A percentile compares a stretch with the other conserved stretches of the same genome.
These are phyloP conservation scores for Otocyon megalotis DNA, from an alignment of 2,113 vertebrate genomes.

Conservation along the genomic window DNA sequence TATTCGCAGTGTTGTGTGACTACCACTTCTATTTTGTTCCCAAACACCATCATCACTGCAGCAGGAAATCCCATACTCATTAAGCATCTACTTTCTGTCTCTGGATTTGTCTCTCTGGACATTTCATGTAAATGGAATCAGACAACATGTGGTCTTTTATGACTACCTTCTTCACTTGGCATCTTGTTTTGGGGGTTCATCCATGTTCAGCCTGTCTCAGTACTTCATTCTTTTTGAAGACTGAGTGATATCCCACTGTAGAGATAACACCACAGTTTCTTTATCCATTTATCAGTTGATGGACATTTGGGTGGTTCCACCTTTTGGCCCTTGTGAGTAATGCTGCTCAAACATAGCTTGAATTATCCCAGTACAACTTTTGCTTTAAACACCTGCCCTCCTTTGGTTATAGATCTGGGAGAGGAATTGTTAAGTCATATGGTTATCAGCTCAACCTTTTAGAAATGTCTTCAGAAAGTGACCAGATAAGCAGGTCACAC, in stretches of 20 bases:
- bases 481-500: neutral
- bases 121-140: neutral
- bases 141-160: too few relatives aligned
- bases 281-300: too few relatives aligned
- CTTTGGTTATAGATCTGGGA: neutral
- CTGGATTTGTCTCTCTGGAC: neutral
- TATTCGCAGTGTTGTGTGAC: neutral
- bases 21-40: neutral
- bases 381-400: neutral
- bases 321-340: neutral
- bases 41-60: too few relatives aligned
- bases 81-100: neutral
- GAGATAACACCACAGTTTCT: accelerated
- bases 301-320: neutral
- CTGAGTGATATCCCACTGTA: accelerated
- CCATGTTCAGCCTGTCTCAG: accelerated
- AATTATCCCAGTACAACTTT: neutral
- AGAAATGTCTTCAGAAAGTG: neutral
- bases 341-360: neutral
- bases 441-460: neutral
- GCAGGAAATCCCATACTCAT: neutral
- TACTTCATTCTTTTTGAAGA: neutral
- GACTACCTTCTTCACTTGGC: neutral
- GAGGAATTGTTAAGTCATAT: neutral
- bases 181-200: accelerated